Evolutionary conservation across 2,113 vertebrate species (phyloP).

Genomic region (Egretta garzetta): DNA sequence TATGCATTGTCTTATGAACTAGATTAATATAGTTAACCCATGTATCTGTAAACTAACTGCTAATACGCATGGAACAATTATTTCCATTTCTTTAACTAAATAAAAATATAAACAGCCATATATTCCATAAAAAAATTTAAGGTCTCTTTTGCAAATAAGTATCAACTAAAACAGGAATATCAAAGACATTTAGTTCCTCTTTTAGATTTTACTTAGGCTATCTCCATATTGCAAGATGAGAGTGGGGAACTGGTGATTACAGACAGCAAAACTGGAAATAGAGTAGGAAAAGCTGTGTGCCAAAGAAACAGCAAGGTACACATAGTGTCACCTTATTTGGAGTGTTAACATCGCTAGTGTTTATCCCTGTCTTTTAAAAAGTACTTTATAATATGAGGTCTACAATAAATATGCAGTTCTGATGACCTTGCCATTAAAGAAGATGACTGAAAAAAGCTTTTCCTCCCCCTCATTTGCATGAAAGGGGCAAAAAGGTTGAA

Average conservation of each 20-base stretch:
- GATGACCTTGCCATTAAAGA: neutral
- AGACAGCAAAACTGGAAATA: neutral
- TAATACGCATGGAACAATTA: neutral
- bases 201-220: neutral
- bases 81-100: neutral
- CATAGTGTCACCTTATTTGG: neutral
- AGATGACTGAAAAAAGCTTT: neutral
- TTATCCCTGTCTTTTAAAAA: neutral
- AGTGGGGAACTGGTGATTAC: neutral
- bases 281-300: neutral
- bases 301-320: neutral
- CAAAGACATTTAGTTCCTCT: neutral
- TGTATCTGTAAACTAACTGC: neutral
- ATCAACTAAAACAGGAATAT: neutral
- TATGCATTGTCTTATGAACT: neutral
- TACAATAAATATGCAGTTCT: neutral
- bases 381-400: neutral
- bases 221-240: neutral
- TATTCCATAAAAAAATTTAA: neutral
- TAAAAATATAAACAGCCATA: neutral
- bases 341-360: neutral
- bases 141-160: neutral
- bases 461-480: neutral
- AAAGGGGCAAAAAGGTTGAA: neutral
- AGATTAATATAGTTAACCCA: accelerated